Evolutionary conservation across 53 echinoderm and acorn worm species (phyloP), one percentile per base, ranked within the genome.

Genomic region (Holothuria leucospilota): DNA sequence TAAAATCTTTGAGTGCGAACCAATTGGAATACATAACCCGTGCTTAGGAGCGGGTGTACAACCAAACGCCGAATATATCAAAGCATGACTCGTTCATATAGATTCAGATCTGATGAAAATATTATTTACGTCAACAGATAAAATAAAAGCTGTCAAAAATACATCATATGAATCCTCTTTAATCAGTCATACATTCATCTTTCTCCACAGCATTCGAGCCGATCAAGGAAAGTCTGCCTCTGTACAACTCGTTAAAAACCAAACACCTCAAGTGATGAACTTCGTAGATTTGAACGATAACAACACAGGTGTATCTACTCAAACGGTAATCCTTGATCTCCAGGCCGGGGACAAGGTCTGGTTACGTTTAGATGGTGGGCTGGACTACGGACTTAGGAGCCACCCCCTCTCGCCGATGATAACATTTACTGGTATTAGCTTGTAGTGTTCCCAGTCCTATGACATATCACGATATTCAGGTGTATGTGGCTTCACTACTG

Each of bases 281-380:
- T 81, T 34, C 38, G 77, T 73, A 13, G 85, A 77, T 18, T 52
- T 53, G 24, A 90, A 90, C 56, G 58, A 67, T n/a, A 41, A 46
- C 23, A 69, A 77, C 27, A 68, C 85, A 20, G 82, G 90, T 1
- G 77, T 82, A 42, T 69, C 86, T 10, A 85, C 86, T 8, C 90
- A 90, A 69, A 85, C 90, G 21, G 90, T 86, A 25, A 86, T 90
- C 20, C 74, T 90, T 40, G 86, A 90, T 56, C 82, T 90, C 16
- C 62, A 20, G 51, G 49, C 49, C 46, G 90, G 86, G 6, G 90
- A 90, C 23, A 86, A 61, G 62, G 90, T 82, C 10, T 90, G 90
- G 90, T 73, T 90, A 51, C 73, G 86, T 49, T 69, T 90, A 10
- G 40, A 69, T 21, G 81, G 86, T 25, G 86, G 90, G n/a, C 21